Conservation (phyloP, 2,888 invertebrate species). For the Syritta pipiens region DNA sequence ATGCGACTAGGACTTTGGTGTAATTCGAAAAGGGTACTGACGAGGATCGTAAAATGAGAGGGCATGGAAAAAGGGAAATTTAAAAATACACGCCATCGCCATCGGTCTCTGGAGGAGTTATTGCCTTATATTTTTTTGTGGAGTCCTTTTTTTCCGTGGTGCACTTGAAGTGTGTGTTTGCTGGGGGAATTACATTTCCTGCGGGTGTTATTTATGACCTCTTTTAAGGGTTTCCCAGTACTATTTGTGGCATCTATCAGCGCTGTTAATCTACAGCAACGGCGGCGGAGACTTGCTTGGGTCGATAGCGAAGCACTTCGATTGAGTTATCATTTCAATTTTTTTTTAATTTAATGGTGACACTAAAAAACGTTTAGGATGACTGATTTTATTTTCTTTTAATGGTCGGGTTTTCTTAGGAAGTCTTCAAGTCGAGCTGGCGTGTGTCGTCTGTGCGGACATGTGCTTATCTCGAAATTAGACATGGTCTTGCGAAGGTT, state of each 20-base stretch:
- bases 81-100: slow-evolving; percentile 42
- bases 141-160: slow-evolving; percentile 42
- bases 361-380: background rate
- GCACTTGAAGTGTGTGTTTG: slow-evolving; percentile 51
- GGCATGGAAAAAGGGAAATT: slow-evolving; percentile 11
- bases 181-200: slow-evolving; percentile 46
- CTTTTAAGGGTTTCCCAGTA: slow-evolving; percentile 44
- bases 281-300: background rate
- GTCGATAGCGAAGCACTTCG: slow-evolving; percentile 27
- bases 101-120: slow-evolving; percentile 27
- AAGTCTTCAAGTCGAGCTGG: no score
- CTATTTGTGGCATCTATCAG: slow-evolving; percentile 42
- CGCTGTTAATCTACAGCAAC: background rate
- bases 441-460: no score
- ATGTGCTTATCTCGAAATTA: no score
- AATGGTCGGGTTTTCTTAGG: no score
- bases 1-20: slow-evolving; percentile 41
- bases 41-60: slow-evolving; percentile 28
- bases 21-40: slow-evolving; percentile 52
- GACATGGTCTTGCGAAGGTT: no score
- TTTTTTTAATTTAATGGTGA: background rate
- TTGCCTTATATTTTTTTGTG: slow-evolving; percentile 19
- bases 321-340: slow-evolving; percentile 16
- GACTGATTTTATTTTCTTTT: background rate
- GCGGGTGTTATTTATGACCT: slow-evolving; percentile 52